These are phyloP conservation scores for Amphipoea oculea DNA, from an alignment of 2,888 invertebrate genomes.

Conservation along the genomic window DNA sequence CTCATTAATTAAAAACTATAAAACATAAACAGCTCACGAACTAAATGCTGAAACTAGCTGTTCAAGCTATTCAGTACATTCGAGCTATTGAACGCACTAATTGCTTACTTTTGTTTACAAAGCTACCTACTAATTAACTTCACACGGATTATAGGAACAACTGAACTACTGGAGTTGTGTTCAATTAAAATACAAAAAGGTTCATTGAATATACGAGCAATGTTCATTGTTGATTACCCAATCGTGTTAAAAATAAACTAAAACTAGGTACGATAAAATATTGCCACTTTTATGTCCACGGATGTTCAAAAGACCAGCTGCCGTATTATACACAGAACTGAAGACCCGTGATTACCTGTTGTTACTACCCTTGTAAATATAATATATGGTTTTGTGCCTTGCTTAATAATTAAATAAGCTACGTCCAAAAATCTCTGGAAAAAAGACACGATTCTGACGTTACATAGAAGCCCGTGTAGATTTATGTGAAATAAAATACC, in stretches of 20 bases:
- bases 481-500: background rate
- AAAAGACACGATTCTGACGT: background rate
- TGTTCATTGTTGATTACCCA: background rate
- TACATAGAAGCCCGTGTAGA: background rate
- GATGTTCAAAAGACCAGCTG: too few species aligned
- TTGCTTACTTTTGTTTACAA: constrained; percentile 33
- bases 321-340: too few species aligned
- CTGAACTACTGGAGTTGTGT: background rate
- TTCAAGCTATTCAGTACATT: constrained; percentile 22
- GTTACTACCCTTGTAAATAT: too few species aligned
- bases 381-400: too few species aligned
- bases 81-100: constrained; percentile 36
- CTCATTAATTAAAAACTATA: constrained; percentile 10
- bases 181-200: background rate
- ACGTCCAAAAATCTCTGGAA: background rate
- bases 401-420: too few species aligned
- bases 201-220: background rate
- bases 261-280: too few species aligned
- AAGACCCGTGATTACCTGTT: too few species aligned
- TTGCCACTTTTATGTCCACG: background rate
- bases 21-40: constrained; percentile 21
- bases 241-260: too few species aligned
- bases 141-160: background rate
- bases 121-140: constrained; percentile 27
- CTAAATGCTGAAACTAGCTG: constrained; percentile 14